These are phyloP conservation scores for Allolobophora icterica DNA, from an alignment of 2,888 invertebrate genomes.

Conservation along the genomic window DNA sequence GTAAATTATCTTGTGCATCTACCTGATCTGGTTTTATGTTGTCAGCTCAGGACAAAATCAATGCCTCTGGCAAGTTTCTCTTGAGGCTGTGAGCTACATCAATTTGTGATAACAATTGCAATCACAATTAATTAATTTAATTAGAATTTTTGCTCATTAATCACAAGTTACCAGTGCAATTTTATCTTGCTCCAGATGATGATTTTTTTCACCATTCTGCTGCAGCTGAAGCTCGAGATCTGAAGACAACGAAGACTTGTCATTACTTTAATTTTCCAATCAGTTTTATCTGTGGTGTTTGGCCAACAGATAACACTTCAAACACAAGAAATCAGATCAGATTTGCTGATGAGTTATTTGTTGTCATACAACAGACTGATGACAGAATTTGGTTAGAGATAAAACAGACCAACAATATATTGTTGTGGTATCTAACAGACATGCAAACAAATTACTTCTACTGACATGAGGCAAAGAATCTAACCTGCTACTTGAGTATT, in stretches of 20 bases:
- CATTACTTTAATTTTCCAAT: neutral
- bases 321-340: neutral
- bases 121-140: no score
- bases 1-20: no score
- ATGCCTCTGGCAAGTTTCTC: no score
- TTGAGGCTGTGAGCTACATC: no score
- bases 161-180: slow-evolving; percentile 55
- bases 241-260: slow-evolving; percentile 44
- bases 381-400: neutral
- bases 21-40: no score
- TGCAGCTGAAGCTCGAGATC: slow-evolving; percentile 58
- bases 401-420: neutral
- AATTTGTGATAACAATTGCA: no score
- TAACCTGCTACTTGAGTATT: slow-evolving; percentile 57
- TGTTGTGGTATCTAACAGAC: neutral
- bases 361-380: neutral
- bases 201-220: slow-evolving; percentile 53
- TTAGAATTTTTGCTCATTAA: neutral
- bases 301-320: neutral
- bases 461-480: neutral
- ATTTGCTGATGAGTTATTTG: neutral
- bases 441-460: neutral
- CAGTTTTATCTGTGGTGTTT: neutral
- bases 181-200: slow-evolving; percentile 58
- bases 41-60: no score